phyloP scores from a whole-genome alignment of 2,113 vertebrate species.

The Balaenoptera acutorostrata region DNA sequence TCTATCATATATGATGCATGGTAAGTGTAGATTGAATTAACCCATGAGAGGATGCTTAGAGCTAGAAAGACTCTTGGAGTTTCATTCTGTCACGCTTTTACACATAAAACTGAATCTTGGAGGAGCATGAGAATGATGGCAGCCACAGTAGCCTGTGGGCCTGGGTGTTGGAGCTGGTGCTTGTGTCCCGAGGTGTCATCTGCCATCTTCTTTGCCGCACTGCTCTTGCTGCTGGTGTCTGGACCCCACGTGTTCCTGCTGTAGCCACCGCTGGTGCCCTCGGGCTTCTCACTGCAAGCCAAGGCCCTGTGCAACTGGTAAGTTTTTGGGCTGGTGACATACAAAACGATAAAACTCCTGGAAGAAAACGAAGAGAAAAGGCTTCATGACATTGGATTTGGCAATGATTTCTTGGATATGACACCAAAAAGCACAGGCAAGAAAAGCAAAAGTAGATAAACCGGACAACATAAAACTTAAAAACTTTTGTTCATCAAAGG shows the following conservation, averaged over 20 bases:
- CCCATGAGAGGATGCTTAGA: not conserved
- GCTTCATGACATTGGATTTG: not conserved
- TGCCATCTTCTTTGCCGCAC: not conserved
- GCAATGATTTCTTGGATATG: not conserved
- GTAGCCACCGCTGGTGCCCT: not conserved
- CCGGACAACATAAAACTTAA: not conserved
- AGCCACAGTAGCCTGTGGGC: not conserved
- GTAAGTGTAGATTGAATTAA: not conserved
- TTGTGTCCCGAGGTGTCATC: not conserved
- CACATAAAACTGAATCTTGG: not conserved
- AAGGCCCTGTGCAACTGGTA: not conserved
- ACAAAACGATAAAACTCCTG: not conserved
- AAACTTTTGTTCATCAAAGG: not conserved
- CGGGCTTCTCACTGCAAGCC: not conserved
- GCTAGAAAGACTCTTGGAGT: not conserved
- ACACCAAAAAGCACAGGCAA: not conserved
- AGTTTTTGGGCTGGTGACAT: not conserved
- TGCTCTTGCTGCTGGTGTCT: constrained; percentile 49
- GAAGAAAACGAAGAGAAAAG: not conserved
- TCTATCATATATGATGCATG: not conserved
- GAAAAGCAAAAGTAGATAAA: not conserved
- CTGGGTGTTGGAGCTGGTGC: not conserved
- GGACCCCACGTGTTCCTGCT: not conserved
- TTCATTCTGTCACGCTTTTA: not conserved
- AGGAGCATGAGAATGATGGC: not conserved